Base-by-base conservation (phyloP, 2,888 invertebrate genomes). In the Acleris sparsana region DNA sequence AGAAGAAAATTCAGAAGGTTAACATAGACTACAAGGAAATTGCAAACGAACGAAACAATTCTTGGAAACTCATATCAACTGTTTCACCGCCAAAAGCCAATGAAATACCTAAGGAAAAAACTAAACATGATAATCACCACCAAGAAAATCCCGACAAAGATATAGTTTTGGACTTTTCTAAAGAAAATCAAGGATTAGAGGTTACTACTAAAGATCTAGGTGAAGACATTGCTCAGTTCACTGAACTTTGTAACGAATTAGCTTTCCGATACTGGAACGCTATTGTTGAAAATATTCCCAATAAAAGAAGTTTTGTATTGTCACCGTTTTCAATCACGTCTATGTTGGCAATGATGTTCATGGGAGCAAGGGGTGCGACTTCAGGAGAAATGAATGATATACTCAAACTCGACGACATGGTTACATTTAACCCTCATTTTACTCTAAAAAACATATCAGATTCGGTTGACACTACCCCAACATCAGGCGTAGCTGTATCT, bases 371-470 rank as follows among this genome's bases (percentile, higher is more conserved):
- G 72, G 97, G 97, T 1, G 94, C 96, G 3, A 97, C 97, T 0
- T 97, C 97, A 0, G 97, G 96, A 0, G 97, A 97, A 93, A 97
- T 98, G 96, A 97, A 97, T 79, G 97, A 97, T 77, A 94, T 97
- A 13, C 88, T 97, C 0, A 95, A 95, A 75, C 88, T 97, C 17
- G 97, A 97, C 79, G 97, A 97, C 71, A 97, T 97, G 94, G 95
- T 97, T 0, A 97, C 97, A 0, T 97, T 98, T 77, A 98, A 97
- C 85, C 97, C 97, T 0, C 97, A 98, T 82, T 93, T 97, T 74
- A 95, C 97, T 0, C 95, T 97, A 74, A 96, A 96, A 82, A 97
- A 97, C 79, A 95, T 97, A 20, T 97, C 97, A 0, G 97, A 97
- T 76, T 96, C 97, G 0, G 95, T 97, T 39, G 94, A 96, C 71